Base-by-base conservation (phyloP, 1,140 invertebrate genomes). In the Palaemon carinicauda region DNA sequence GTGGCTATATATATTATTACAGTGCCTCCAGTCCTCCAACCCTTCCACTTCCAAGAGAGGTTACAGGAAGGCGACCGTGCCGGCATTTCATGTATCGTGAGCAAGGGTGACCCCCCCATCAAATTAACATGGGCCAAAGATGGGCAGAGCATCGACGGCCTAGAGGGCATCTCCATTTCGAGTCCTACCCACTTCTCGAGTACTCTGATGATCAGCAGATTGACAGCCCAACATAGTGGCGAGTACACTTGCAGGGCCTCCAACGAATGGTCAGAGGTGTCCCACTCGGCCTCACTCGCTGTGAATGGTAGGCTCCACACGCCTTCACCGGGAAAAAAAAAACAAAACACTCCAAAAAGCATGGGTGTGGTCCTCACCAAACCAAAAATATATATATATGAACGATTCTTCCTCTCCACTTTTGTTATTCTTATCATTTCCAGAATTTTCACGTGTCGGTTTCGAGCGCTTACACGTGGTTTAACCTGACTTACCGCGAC, bases 51-150 rank as follows among this genome's bases (percentile, higher is more conserved):
- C 78, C 88, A 89, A 27, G 82, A 82, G 52, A 90, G 82, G 56
- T 87, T 91, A 27, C 89, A 89, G 24, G 89, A 87, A 15, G 95
- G 94, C 69, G 95, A 96, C 90, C 93, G 95, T 51, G 95, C 94
- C 53, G 95, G 94, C 54, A 92, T 96, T 74, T 95, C 95, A 80
- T 96, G 95, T 91, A 95, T 95, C 19, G 94, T 96, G 88, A 95
- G 94, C 82, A 95, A 95, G 90, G 96, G 96, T 77, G 95, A 96
- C 91, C 92, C 94, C 56, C 96, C 96, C 15, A 91, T 96, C 89
- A 94, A 93, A 33, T 95, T 96, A 87, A 93, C 92, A 7, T 97
- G 96, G 96, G 93, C 94, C 80, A 96, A 96, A 92, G 95, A 96
- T 90, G 94, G 94, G 77, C 92, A 93, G 9, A 92, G 93, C 33